Conservation (phyloP, 2,797 vertebrate species). For the Crypturellus tataupa region DNA sequence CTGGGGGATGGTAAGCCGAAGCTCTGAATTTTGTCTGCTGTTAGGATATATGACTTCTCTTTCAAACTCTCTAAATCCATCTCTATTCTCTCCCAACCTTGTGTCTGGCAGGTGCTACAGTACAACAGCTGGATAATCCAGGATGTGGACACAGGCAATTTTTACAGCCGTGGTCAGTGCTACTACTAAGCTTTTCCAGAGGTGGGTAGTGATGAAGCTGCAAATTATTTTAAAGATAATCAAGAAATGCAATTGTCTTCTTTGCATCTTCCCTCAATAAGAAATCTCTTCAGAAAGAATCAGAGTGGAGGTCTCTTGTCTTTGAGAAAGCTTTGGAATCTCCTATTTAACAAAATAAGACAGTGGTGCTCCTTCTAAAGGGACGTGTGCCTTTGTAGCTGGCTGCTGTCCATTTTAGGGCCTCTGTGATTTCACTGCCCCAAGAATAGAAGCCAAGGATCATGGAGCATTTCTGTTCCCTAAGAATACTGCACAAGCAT, state of each 20-base stretch:
- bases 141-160: not conserved
- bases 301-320: not conserved
- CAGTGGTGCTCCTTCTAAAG: not conserved
- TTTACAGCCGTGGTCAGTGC: not conserved
- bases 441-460: not conserved
- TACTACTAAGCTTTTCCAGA: not conserved
- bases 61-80: not conserved
- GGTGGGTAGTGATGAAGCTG: not conserved
- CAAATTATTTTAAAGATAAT: not conserved
- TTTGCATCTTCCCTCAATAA: not conserved
- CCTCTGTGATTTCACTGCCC: not conserved
- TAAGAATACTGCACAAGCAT: not conserved
- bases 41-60: not conserved
- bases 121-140: not conserved
- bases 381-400: not conserved
- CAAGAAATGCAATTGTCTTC: not conserved
- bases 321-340: not conserved
- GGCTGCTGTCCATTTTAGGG: not conserved
- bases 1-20: not conserved
- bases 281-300: not conserved
- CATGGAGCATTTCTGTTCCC: not conserved
- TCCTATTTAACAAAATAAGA: not conserved
- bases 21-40: not conserved
- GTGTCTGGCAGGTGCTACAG: not conserved
- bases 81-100: not conserved